These are phyloP conservation scores for Cenopis cana DNA, from an alignment of 2,888 invertebrate genomes.

Conservation along the genomic window DNA sequence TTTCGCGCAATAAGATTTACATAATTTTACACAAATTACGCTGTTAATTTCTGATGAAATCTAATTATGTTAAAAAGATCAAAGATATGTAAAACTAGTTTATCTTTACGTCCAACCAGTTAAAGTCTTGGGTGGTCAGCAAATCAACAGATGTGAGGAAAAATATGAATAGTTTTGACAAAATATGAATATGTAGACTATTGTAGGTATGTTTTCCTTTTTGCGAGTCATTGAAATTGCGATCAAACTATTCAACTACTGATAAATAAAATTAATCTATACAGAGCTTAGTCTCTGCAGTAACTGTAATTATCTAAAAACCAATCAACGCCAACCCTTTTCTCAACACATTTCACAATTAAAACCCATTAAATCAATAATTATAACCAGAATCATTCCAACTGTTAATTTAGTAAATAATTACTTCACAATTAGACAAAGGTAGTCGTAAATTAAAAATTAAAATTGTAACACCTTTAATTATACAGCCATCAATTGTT, in stretches of 20 bases:
- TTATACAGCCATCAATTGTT: constrained; percentile 47
- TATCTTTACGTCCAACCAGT: background rate
- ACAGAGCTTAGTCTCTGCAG: background rate
- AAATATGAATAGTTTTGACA: background rate
- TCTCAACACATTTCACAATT: constrained; percentile 29
- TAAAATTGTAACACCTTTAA: constrained; percentile 51
- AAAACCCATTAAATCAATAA: constrained; percentile 32
- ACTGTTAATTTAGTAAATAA: constrained; percentile 36
- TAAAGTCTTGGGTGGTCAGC: background rate
- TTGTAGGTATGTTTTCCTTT: no score
- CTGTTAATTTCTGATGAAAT: background rate
- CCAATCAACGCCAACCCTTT: constrained; percentile 17
- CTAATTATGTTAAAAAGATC: background rate
- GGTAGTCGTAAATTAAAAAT: constrained; percentile 44
- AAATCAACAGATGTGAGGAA: background rate
- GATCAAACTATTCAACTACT: background rate
- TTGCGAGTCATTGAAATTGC: background rate
- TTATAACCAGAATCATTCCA: constrained; percentile 33
- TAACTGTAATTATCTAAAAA: constrained; percentile 6
- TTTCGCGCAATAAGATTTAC: background rate
- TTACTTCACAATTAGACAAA: constrained; percentile 40
- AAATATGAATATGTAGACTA: no score
- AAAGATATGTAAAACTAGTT: constrained; percentile 6
- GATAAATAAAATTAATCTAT: background rate
- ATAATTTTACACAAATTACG: background rate